Evolutionary conservation across 92 coral and sea anemone genomes (phyloP).

Genomic region (Isaurus tuberculatus): DNA sequence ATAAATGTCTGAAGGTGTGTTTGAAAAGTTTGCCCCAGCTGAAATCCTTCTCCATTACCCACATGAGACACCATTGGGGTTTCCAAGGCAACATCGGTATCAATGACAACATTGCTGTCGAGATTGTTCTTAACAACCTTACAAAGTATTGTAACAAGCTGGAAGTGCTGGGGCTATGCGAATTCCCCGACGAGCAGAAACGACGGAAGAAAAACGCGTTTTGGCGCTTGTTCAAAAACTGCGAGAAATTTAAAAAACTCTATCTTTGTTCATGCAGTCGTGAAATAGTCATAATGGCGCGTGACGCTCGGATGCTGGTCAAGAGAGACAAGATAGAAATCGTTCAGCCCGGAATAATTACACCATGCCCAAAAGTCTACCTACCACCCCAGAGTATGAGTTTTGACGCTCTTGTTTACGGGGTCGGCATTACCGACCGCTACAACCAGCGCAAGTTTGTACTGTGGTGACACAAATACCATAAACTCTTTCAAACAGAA

Average conservation of each 20-base stretch:
- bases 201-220: constrained; percentile 69
- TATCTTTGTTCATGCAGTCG: constrained; percentile 69
- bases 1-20: constrained; percentile 56
- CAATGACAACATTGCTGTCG: constrained; percentile 60
- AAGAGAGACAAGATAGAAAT: constrained; percentile 63
- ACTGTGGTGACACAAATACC: background rate
- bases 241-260: constrained; percentile 61
- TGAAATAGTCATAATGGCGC: constrained; percentile 81
- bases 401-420: constrained; percentile 77
- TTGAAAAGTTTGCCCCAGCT: constrained; percentile 63
- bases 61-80: constrained; percentile 54
- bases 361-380: constrained; percentile 71
- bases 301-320: constrained; percentile 63
- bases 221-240: constrained; percentile 59
- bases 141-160: constrained; percentile 66
- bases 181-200: constrained; percentile 68
- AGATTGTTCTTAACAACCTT: constrained; percentile 60
- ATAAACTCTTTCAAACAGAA: background rate
- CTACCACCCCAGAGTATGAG: constrained; percentile 74
- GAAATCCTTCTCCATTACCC: constrained; percentile 68
- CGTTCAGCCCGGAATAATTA: constrained; percentile 77
- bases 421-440: constrained; percentile 43
- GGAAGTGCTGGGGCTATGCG: constrained; percentile 71
- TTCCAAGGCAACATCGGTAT: constrained; percentile 42
- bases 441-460: constrained; percentile 55